These are phyloP conservation scores for Sinocyclocheilus anshuiensis DNA, from an alignment of 2,113 vertebrate genomes.

Conservation along the genomic window DNA sequence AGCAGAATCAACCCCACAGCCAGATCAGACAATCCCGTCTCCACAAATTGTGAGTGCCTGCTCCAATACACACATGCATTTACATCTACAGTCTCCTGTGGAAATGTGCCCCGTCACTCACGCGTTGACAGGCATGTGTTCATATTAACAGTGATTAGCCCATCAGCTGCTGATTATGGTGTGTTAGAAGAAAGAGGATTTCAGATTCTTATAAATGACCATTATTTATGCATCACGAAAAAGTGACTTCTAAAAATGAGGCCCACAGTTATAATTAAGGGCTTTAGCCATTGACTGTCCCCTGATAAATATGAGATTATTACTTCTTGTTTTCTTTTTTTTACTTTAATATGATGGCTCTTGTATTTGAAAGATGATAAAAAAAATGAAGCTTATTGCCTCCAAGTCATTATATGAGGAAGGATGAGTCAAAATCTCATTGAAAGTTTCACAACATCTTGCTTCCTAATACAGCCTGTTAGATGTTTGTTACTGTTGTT, in stretches of 20 bases:
- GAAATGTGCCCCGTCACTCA: neutral
- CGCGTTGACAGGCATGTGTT: conserved; percentile 10
- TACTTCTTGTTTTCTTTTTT: neutral
- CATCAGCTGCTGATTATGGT: conserved; percentile 37
- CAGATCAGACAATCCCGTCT: conserved; percentile 74
- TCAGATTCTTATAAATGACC: neutral
- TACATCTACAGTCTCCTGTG: neutral
- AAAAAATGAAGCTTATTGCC: neutral
- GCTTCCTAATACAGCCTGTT: neutral
- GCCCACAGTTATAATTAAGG: neutral
- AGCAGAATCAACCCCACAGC: conserved; percentile 77
- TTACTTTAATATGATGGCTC: neutral
- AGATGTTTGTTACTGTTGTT: neutral
- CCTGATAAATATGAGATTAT: neutral
- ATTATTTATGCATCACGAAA: neutral
- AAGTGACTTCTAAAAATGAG: neutral
- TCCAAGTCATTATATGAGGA: neutral
- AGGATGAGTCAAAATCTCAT: conserved; percentile 15
- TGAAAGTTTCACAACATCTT: conserved; percentile 25
- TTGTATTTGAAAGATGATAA: neutral
- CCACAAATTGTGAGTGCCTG: conserved; percentile 22
- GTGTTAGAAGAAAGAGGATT: neutral
- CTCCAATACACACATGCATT: conserved; percentile 17
- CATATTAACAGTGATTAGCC: conserved; percentile 8
- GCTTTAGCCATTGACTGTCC: neutral